Evolutionary conservation across 1,140 invertebrate genomes (phyloP).

Genomic region (Drosophila equinoxialis): DNA sequence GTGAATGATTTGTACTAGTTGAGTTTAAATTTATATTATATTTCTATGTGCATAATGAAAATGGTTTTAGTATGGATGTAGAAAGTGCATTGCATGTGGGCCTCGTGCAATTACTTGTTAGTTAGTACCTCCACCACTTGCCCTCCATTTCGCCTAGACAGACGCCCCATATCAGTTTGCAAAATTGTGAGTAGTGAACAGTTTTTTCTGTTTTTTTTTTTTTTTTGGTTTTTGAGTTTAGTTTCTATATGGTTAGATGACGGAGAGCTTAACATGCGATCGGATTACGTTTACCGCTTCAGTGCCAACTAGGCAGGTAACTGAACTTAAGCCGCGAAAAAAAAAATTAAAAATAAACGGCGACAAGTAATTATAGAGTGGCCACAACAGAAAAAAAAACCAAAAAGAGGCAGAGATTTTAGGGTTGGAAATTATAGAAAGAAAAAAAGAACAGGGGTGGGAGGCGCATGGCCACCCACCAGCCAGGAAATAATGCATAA

Average conservation of each 20-base stretch:
- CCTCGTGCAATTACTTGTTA: constrained; percentile 31
- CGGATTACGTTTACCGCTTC: constrained; percentile 69
- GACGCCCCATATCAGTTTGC: constrained; percentile 61
- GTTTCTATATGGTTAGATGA: constrained; percentile 34
- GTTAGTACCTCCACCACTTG: not conserved
- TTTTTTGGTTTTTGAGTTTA: constrained; percentile 21
- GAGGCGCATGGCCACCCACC: not conserved
- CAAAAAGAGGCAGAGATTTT: not conserved
- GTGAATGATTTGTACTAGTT: constrained; percentile 34
- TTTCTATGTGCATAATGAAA: constrained; percentile 11
- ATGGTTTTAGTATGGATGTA: not conserved
- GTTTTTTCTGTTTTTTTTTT: too few relatives aligned
- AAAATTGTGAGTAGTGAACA: constrained; percentile 41
- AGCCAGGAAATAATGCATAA: constrained; percentile 41
- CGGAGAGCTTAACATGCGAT: constrained; percentile 70
- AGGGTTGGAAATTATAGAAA: not conserved
- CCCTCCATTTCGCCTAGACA: constrained; percentile 7
- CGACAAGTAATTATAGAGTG: constrained; percentile 54
- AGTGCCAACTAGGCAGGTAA: constrained; percentile 66
- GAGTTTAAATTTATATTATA: constrained; percentile 14
- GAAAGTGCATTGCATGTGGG: constrained; percentile 57
- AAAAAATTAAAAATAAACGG: constrained; percentile 2
- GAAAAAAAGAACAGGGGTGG: not conserved
- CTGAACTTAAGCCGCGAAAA: constrained; percentile 59
- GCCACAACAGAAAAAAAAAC: constrained; percentile 26